Conservation (phyloP, 2,797 vertebrate genomes). For the Etheostoma nigrum region DNA sequence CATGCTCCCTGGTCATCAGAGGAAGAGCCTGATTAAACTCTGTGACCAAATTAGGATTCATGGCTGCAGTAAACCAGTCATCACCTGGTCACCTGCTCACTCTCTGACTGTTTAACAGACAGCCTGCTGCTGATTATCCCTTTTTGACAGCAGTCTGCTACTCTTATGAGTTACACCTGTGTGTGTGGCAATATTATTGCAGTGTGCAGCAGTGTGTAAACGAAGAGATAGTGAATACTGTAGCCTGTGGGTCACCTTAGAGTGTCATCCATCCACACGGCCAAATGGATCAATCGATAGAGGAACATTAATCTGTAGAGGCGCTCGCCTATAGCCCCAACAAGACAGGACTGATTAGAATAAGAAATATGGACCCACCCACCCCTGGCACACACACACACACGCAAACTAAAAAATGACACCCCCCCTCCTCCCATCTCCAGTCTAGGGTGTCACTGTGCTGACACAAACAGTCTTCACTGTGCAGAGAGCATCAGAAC, state of each 20-base stretch:
- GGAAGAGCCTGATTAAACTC: not conserved
- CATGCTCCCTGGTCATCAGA: not conserved
- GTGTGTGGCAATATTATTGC: constrained; percentile 22
- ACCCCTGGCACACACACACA: constrained; percentile 12
- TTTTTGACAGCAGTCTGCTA: constrained; percentile 8
- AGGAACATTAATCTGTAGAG: constrained; percentile 70
- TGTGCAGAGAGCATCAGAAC: constrained; percentile 15
- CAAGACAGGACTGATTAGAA: constrained; percentile 73
- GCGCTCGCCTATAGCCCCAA: constrained; percentile 36
- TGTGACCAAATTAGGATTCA: not conserved
- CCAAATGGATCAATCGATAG: constrained; percentile 70
- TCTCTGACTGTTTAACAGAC: constrained; percentile 15
- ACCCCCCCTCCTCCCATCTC: not conserved
- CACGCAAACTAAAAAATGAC: constrained; percentile 2
- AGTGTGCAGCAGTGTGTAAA: constrained; percentile 41
- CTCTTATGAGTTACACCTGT: constrained; percentile 14
- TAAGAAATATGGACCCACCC: constrained; percentile 63
- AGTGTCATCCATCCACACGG: constrained; percentile 64
- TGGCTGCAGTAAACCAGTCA: not conserved
- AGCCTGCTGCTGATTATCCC: constrained; percentile 15
- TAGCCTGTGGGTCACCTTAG: constrained; percentile 40
- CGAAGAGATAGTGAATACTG: constrained; percentile 16
- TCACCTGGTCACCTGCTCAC: not conserved
- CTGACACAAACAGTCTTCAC: constrained; percentile 46
- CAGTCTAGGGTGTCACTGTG: constrained; percentile 43